Base-by-base conservation (phyloP, 2,888 invertebrate species). In the Ecliptopera silaceata region DNA sequence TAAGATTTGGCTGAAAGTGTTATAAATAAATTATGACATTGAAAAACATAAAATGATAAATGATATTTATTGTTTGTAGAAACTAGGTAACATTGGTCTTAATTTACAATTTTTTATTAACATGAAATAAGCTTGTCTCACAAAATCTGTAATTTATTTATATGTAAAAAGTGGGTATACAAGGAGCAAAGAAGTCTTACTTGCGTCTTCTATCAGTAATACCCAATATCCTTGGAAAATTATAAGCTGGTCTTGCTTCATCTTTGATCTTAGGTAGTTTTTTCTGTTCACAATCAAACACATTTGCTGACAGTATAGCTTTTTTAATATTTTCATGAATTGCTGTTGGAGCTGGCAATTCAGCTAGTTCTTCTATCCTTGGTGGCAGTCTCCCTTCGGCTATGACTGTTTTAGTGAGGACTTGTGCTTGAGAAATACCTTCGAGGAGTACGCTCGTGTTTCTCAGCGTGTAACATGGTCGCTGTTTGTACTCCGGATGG, bases 241-340 rank as follows among this genome's bases (percentile, higher is more conserved):
- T 93, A 79, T 92, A 95, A 17, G 94, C 94, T 6, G 96, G 96
- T 68, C 95, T 93, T 20, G 86, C 81, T 1, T 93, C 92, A 72
- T 96, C 94, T 76, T 94, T 94, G 2, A 93, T 85, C 81, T 94
- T 96, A 0, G 96, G 96, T 43, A 97, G 80, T 74, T 95, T 95
- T 56, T 94, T 91, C 79, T 97, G 96, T 73, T 96, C 93, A 15
- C 96, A 94, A 86, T 98, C 97, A 82, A 94, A 95, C 22, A 96
- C 86, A 76, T 94, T 93, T 0, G 95, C 93, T 41, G 92, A 92
- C 42, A 94, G 72, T 52, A 95, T 93, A 3, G 93, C 92, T 68
- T 93, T 93, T 64, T 93, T 93, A 3, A 95, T 93, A 76, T 92
- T 91, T 70, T 91, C 88, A 79, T 95, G 93, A 53, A 93, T 75